Evolutionary conservation across 1,140 invertebrate genomes (phyloP).

Genomic region (Zaprionus ghesquierei): DNA sequence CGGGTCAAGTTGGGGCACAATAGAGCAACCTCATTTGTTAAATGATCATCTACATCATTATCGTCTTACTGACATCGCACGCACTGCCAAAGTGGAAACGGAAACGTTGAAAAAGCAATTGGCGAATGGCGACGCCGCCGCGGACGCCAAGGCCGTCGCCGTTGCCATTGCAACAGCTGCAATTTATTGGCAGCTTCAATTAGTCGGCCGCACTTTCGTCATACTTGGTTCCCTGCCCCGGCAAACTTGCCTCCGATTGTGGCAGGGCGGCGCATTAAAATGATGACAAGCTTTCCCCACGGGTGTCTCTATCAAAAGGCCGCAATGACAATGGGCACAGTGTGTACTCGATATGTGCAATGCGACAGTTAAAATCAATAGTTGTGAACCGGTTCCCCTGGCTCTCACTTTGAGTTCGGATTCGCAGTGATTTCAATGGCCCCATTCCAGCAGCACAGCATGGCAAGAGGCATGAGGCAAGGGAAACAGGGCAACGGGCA

Average conservation of each 20-base stretch:
- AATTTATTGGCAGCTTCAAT: too few species aligned
- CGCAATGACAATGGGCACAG: not conserved
- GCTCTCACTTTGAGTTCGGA: not conserved
- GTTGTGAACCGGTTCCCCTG: not conserved
- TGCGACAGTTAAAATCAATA: not conserved
- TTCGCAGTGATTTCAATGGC: not conserved
- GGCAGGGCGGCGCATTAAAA: conserved; percentile 26
- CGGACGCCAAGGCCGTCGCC: not conserved
- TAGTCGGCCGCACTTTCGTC: conserved; percentile 53
- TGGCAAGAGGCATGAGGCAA: too few species aligned
- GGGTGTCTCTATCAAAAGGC: not conserved
- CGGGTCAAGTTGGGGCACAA: conserved; percentile 18
- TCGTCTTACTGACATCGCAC: conserved; percentile 43
- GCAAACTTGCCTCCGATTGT: conserved; percentile 34
- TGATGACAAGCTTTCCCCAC: conserved; percentile 15
- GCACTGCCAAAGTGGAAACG: conserved; percentile 58
- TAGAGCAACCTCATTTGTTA: conserved; percentile 39
- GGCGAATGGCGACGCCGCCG: conserved; percentile 50
- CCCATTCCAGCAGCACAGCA: not conserved
- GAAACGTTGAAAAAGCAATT: conserved; percentile 73
- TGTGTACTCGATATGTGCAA: not conserved
- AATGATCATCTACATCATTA: conserved; percentile 42
- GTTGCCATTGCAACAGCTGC: conserved; percentile 38
- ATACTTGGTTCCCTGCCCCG: not conserved
- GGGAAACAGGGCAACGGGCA: too few species aligned